Evolutionary conservation across 2,888 invertebrate genomes (phyloP).

Genomic region (Apomyelois bistriatella): DNA sequence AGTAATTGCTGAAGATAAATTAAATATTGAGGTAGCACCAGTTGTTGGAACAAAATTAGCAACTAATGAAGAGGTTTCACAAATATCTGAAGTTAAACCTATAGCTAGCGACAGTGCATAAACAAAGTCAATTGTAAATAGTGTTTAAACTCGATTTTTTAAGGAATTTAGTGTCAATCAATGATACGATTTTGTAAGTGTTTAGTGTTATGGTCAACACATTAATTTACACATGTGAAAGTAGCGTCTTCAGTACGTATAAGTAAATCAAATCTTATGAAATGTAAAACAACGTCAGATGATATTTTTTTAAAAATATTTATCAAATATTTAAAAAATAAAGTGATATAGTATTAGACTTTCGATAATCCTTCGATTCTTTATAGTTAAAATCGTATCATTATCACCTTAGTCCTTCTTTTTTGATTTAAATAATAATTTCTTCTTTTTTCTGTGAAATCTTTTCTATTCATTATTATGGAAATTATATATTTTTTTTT

Average conservation of each 20-base stretch:
- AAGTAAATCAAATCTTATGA: too few relatives aligned
- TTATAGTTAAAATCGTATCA: too few relatives aligned
- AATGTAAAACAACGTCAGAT: too few relatives aligned
- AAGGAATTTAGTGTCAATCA: slow-evolving; percentile 22
- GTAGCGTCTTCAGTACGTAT: neutral
- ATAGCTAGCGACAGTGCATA: slow-evolving; percentile 28
- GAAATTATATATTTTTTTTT: too few relatives aligned
- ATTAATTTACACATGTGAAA: neutral
- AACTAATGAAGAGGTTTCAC: slow-evolving; percentile 34
- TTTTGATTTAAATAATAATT: too few relatives aligned
- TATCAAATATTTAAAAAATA: too few relatives aligned
- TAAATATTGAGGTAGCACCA: slow-evolving; percentile 6
- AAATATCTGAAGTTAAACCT: slow-evolving; percentile 40
- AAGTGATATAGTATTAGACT: too few relatives aligned
- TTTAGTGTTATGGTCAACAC: slow-evolving; percentile 17
- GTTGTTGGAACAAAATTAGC: slow-evolving; percentile 12
- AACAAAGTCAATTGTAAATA: slow-evolving; percentile 28
- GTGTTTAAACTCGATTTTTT: slow-evolving; percentile 31
- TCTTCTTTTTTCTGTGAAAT: too few relatives aligned
- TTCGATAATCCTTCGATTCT: too few relatives aligned
- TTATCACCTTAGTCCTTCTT: too few relatives aligned
- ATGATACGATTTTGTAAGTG: slow-evolving; percentile 20
- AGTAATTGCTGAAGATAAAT: slow-evolving; percentile 14
- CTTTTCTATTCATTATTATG: too few relatives aligned
- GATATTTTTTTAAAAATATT: too few relatives aligned